Evolutionary conservation across 2,797 vertebrate genomes (phyloP), one percentile per base, ranked within the genome.

Genomic region (Tokudaia muenninki): DNA sequence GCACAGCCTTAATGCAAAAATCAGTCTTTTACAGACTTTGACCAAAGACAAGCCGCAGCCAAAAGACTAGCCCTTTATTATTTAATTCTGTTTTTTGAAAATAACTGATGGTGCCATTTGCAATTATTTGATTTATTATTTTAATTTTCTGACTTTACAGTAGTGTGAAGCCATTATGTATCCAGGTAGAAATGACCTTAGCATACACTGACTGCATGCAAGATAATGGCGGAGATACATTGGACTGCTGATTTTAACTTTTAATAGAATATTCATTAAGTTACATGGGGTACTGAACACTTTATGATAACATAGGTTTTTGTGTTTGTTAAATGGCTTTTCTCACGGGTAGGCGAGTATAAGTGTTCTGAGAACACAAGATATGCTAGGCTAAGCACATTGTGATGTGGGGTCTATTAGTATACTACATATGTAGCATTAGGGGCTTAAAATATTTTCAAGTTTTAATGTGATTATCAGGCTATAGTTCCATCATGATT

Each of bases 1-100:
- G 0, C 13, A 4, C 0, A 14, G 19, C 10, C 57, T 65, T 52
- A 34, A 9, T 37, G 41, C 5, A 2, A 31, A 55, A 31, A 4
- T 44, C 34, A 2, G 4, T 29, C 44, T 57, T 65, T 57, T 26
- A 50, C 0, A 9, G 83, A 80, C 16, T 87, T 70, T 1, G 10
- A 52, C 44, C 59, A 52, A n/a, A 41, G 16, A 14, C 13, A 52
- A 70, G 63, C 63, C n/a, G 67, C 21, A 67, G 92, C 65, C 72
- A 77, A 91, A 82, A 44, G 74, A 52, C 4, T 19, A 2, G 19
- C 61, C 63, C 70, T 79, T 83, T 72, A 37, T 74, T 59, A 44
- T 29, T n/a, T 81, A 74, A 65, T 44, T 75, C 22, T 79, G 24
- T 7, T 57, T 90, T 77, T 41, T 12, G 9, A 24, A 59, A 59